Base-by-base conservation (phyloP, 1,140 invertebrate genomes). In the Thaumetopoea pityocampa region DNA sequence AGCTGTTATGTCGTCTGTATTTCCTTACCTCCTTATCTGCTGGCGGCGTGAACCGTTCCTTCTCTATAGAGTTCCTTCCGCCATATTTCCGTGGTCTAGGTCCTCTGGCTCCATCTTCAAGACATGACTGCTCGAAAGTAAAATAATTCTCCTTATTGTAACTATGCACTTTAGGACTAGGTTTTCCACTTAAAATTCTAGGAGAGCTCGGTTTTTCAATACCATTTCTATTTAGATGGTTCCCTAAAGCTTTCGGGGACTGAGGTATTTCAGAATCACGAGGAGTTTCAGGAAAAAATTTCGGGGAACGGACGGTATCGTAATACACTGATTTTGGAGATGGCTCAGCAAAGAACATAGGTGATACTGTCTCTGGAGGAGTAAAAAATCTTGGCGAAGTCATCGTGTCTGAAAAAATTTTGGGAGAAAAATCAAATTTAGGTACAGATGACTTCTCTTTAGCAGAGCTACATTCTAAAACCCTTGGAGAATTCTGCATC, bases 71-170 rank as follows among this genome's bases (percentile, higher is more conserved):
- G 41, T 84, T 80, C 40, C 73, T 68, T 7, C 76, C 80, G 5
- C 61, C 69, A 38, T 81, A 84, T 23, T 67, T 60, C 42, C 47
- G 72, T 0, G 76, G 74, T 35, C 64, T 49, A 1, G 72, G 68
- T 11, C 62, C 37, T 45, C 60, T 67, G 4, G 61, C 33, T 4
- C 64, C 63, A 29, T 71, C 67, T 15, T 55, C 45, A 4, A 47
- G 26, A 23, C 41, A 49, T 1, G 57, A 58, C 15, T 67, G 63
- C 22, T 84, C 80, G 36, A 84, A 84, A 2, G 72, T 81, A 22
- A 84, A 84, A 40, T 82, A 84, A 47, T 84, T 84, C 29, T 84
- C 80, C 43, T 84, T 81, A 49, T 83, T 83, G 51, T 62, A 67
- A 61, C 67, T 79, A 51, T 67, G 62, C 15, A 83, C 57, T 64